These are phyloP conservation scores for Drosophila ercepeae DNA, from an alignment of 1,140 invertebrate genomes.

Conservation along the genomic window DNA sequence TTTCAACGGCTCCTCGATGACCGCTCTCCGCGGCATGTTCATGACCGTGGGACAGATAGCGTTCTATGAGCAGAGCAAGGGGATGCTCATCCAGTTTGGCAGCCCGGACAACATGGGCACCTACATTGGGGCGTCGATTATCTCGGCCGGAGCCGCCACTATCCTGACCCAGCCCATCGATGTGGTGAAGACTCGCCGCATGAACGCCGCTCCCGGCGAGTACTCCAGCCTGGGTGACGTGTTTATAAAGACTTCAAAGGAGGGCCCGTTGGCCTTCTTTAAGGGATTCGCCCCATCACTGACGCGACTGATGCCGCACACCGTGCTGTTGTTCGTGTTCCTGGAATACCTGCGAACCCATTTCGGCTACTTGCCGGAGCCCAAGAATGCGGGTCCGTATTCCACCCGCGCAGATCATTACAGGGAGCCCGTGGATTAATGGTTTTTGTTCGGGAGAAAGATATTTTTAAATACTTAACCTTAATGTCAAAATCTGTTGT, in stretches of 20 bases:
- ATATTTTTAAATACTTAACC: too few relatives aligned
- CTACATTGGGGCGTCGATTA: conserved; percentile 83
- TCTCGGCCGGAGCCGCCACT: conserved; percentile 93
- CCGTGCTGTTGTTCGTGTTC: conserved; percentile 97
- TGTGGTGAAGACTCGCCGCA: conserved; percentile 98
- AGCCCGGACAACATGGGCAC: conserved; percentile 35
- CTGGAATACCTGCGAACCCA: conserved; percentile 96
- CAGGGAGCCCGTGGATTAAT: background rate
- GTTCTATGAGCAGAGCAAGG: conserved; percentile 93
- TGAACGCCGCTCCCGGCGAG: conserved; percentile 97
- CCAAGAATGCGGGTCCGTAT: conserved; percentile 13
- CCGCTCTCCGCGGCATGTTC: conserved; percentile 93
- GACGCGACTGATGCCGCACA: conserved; percentile 97
- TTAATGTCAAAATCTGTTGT: background rate
- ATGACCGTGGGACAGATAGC: conserved; percentile 98
- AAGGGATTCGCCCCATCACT: conserved; percentile 99
- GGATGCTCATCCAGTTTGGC: conserved; percentile 16
- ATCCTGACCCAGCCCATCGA: conserved; percentile 98
- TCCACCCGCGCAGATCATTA: background rate
- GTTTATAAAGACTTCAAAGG: conserved; percentile 91
- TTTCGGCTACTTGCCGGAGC: conserved; percentile 87
- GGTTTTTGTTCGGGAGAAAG: background rate
- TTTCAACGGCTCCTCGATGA: conserved; percentile 95
- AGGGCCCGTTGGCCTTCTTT: conserved; percentile 96
- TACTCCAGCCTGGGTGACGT: conserved; percentile 91